Evolutionary conservation across 2,888 invertebrate species (phyloP), one percentile per base, ranked within the genome.

Genomic region (Odontomyia ornata): DNA sequence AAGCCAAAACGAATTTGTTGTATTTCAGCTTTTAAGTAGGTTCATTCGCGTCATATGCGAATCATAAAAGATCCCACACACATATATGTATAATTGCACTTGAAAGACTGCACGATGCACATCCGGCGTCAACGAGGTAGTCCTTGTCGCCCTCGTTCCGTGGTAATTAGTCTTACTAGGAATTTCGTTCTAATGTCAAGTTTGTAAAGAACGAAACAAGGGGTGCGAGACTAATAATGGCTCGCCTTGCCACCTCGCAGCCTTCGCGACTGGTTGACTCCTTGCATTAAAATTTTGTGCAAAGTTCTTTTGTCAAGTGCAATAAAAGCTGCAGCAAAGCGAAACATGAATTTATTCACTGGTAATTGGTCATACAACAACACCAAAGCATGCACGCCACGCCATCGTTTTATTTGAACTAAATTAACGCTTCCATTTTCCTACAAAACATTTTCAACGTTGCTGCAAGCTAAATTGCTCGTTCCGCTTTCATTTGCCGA

Each of bases 71-170:
- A 7, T 5, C 67, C 15, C 7, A n/a, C 21, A 15, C 69, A 69
- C 46, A 60, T 43, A 72, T 72, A 25, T 23, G 23, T 60, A 13
- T 60, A 27, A 73, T 73, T 73, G 23, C 60, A 60, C 73, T 73
- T 73, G 57, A 73, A 73, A 73, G 60, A 23, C 73, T 73, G 73
- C 73, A 36, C 23, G 73, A 73, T 73, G 73, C 73, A 73, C 73
- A 73, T 57, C 57, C 72, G 57, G 23, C 73, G 36, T 56, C 60
- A 36, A 57, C 69, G 21, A 43, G 23, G 23, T 15, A 60, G 60
- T 60, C 25, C 23, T 69, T 69, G 7, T 46, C 25, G 15, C 47
- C 18, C 47, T 47, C 25, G 13, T 5, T 1, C 23, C 25, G 46
- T 3, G 23, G 46, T 69, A 69, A 69, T 69, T 69, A 69, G 69